These are phyloP conservation scores for Jacana jacana DNA, from an alignment of 2,113 vertebrate genomes.

Conservation along the genomic window DNA sequence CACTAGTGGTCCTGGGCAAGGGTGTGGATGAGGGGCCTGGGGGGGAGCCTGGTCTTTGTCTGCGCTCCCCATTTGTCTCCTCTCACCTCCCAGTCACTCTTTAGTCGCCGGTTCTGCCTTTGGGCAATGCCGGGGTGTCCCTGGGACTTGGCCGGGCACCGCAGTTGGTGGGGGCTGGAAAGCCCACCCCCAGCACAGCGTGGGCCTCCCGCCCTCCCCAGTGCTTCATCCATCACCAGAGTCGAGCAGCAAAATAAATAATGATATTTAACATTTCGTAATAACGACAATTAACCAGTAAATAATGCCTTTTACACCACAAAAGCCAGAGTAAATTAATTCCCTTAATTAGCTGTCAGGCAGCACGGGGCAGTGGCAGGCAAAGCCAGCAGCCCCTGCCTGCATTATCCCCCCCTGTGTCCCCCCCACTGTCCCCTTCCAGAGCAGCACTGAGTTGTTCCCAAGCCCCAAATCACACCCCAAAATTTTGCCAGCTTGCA, in stretches of 20 bases:
- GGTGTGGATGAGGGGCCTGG: fast-evolving
- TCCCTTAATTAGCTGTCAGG: slow-evolving; percentile 77
- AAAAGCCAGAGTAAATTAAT: slow-evolving; percentile 76
- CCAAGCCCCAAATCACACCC: background rate
- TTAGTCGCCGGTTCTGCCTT: background rate
- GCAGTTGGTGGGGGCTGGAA: background rate
- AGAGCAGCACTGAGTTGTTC: no score
- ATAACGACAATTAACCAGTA: slow-evolving; percentile 77
- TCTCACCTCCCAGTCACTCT: fast-evolving
- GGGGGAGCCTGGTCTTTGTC: background rate
- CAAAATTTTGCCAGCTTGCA: background rate
- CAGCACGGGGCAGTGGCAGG: background rate
- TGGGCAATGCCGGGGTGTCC: fast-evolving
- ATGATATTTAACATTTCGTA: slow-evolving; percentile 77
- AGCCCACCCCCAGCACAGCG: fast-evolving
- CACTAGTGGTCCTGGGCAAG: background rate
- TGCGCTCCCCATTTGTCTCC: background rate
- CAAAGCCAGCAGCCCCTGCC: background rate
- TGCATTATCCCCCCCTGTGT: fast-evolving
- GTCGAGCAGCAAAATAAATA: slow-evolving; percentile 71
- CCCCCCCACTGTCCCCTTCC: fast-evolving
- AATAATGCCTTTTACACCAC: slow-evolving; percentile 75
- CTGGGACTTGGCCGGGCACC: fast-evolving
- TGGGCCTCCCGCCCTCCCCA: background rate
- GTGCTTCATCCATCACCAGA: slow-evolving; percentile 50